phyloP scores from a whole-genome alignment of 2,888 invertebrate genomes.

The Ochropacha duplaris region DNA sequence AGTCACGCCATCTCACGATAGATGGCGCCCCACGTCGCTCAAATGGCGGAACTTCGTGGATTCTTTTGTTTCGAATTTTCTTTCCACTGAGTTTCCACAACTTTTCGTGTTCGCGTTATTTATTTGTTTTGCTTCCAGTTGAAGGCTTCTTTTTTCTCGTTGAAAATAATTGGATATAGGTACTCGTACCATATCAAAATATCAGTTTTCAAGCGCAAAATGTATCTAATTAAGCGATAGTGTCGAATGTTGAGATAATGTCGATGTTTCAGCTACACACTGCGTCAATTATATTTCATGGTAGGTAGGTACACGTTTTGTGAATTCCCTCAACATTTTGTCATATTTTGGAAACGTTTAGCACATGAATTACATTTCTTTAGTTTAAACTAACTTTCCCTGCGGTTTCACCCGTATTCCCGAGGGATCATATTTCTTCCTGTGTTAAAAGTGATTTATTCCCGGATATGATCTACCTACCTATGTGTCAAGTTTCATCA shows the following conservation, averaged over 20 bases:
- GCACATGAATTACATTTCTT: no score
- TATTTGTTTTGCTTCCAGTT: neutral
- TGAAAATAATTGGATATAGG: neutral
- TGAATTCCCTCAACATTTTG: neutral
- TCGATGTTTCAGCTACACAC: neutral
- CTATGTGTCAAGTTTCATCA: no score
- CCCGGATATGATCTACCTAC: no score
- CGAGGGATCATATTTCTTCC: no score
- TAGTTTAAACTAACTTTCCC: no score
- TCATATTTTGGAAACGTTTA: neutral
- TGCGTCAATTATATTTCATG: neutral
- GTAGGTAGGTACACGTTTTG: neutral
- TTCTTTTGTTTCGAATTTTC: slow-evolving; percentile 23
- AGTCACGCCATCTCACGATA: slow-evolving; percentile 42
- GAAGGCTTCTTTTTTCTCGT: neutral
- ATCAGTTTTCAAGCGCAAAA: neutral
- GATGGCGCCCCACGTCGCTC: slow-evolving; percentile 59
- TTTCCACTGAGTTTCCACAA: slow-evolving; percentile 9
- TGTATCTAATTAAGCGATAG: neutral
- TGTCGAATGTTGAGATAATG: neutral
- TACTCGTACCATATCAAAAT: neutral
- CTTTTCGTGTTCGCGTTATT: slow-evolving; percentile 2
- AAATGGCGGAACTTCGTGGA: slow-evolving; percentile 17
- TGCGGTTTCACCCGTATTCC: no score
- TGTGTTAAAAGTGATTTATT: no score